Conservation (phyloP, 2,797 vertebrate genomes). For the Thaleichthys pacificus region DNA sequence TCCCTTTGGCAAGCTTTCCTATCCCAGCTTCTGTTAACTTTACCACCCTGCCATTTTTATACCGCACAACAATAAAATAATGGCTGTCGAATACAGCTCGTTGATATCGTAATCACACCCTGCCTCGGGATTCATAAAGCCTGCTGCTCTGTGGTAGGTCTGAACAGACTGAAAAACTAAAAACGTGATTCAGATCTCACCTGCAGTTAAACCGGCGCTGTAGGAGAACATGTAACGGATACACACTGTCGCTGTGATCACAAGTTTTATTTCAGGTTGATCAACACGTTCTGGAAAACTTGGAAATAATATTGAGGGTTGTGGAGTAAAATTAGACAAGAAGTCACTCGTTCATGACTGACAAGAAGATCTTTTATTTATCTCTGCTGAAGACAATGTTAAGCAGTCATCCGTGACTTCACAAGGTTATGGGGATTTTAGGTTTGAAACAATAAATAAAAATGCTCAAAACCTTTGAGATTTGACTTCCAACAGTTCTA, state of each 20-base stretch:
- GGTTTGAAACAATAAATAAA: slow-evolving; percentile 6
- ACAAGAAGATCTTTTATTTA: slow-evolving; percentile 11
- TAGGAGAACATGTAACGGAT: slow-evolving; percentile 16
- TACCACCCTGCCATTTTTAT: slow-evolving; percentile 22
- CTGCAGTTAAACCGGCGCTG: slow-evolving; percentile 21
- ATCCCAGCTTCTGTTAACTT: slow-evolving; percentile 22
- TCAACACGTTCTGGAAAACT: slow-evolving; percentile 15
- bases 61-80: slow-evolving; percentile 54
- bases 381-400: background rate
- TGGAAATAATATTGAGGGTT: background rate
- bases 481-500: too few relatives aligned
- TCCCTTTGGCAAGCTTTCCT: slow-evolving; percentile 14
- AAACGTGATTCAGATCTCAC: slow-evolving; percentile 11
- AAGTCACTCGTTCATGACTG: slow-evolving; percentile 29
- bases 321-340: background rate
- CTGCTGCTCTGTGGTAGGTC: slow-evolving; percentile 37
- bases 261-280: slow-evolving; percentile 24
- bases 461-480: background rate
- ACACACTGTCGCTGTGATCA: slow-evolving; percentile 31
- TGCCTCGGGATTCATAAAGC: slow-evolving; percentile 36
- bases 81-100: slow-evolving; percentile 44
- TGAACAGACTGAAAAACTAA: slow-evolving; percentile 29
- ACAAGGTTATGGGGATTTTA: slow-evolving; percentile 1
- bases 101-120: slow-evolving; percentile 55
- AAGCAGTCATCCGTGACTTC: background rate